These are phyloP conservation scores for Phaethornis superciliosus DNA, from an alignment of 2,113 vertebrate species.

Conservation along the genomic window DNA sequence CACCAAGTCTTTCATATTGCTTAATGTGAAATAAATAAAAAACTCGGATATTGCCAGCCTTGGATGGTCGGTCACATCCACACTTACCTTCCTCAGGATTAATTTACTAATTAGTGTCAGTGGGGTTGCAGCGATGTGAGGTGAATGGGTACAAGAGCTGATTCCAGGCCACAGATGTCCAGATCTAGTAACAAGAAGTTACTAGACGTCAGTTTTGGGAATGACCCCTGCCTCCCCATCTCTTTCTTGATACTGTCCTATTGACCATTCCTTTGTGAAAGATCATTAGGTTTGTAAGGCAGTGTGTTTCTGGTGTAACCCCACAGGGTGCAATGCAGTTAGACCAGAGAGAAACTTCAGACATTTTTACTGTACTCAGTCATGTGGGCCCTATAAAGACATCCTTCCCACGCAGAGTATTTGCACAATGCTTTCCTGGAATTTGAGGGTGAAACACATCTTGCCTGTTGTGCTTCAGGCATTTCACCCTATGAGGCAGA, in stretches of 20 bases:
- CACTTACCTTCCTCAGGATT: background rate
- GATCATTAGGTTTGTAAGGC: background rate
- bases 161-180: background rate
- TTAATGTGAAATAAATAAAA: background rate
- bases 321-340: background rate
- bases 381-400: conserved; percentile 13
- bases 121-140: background rate
- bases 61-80: background rate
- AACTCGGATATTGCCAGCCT: background rate
- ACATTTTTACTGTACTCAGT: conserved; percentile 44
- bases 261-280: background rate
- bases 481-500: conserved; percentile 57
- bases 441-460: conserved; percentile 65
- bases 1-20: background rate
- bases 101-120: background rate
- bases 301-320: background rate
- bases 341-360: background rate
- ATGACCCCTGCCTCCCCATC: fast-evolving
- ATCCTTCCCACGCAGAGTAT: conserved; percentile 47
- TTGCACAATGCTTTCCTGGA: conserved; percentile 71
- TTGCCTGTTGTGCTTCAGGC: conserved; percentile 64
- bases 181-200: background rate
- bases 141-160: background rate
- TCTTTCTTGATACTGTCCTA: background rate
- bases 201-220: background rate